Percentiles rank a stretch among this genome's conserved stretches.
Conservation (phyloP, 1,140 invertebrate species). For the Hyphantria cunea region DNA sequence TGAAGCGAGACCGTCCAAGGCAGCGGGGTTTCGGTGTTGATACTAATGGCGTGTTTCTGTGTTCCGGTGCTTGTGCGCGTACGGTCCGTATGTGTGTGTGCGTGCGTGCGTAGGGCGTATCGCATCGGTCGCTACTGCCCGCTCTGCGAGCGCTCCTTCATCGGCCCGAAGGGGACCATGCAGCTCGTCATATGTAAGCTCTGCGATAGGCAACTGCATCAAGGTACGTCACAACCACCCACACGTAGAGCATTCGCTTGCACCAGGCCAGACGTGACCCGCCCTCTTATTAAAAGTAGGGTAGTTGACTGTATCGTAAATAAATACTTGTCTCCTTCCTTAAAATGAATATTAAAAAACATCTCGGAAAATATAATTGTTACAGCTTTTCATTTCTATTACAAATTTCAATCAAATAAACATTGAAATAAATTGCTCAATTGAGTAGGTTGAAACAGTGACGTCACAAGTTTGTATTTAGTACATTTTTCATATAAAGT, state of each 20-base stretch:
- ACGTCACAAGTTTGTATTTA: no score
- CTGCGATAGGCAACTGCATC: slow-evolving; percentile 81
- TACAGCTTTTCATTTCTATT: no score
- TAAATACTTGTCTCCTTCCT: no score
- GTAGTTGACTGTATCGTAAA: no score
- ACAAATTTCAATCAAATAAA: no score
- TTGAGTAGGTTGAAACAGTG: no score
- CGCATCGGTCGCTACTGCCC: slow-evolving; percentile 82
- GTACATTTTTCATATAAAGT: no score
- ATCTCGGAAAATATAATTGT: no score
- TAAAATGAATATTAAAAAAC: no score
- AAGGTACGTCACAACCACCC: slow-evolving; percentile 72
- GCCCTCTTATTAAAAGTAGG: no score
- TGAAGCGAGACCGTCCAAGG: slow-evolving; percentile 31
- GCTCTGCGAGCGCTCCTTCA: slow-evolving; percentile 80
- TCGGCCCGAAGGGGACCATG: slow-evolving; percentile 81
- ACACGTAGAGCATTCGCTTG: slow-evolving; percentile 47
- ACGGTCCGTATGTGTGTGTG: slow-evolving; percentile 71
- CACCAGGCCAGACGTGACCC: slow-evolving; percentile 6
- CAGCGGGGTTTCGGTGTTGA: slow-evolving; percentile 41
- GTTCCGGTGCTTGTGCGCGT: slow-evolving; percentile 77
- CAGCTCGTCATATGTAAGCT: slow-evolving; percentile 82
- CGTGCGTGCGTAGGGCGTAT: slow-evolving; percentile 75
- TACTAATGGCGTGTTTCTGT: slow-evolving; percentile 80
- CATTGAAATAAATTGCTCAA: no score